Evolutionary conservation across 2,113 vertebrate species (phyloP), one percentile per base, ranked within the genome.

Genomic region (Peromyscus californicus): DNA sequence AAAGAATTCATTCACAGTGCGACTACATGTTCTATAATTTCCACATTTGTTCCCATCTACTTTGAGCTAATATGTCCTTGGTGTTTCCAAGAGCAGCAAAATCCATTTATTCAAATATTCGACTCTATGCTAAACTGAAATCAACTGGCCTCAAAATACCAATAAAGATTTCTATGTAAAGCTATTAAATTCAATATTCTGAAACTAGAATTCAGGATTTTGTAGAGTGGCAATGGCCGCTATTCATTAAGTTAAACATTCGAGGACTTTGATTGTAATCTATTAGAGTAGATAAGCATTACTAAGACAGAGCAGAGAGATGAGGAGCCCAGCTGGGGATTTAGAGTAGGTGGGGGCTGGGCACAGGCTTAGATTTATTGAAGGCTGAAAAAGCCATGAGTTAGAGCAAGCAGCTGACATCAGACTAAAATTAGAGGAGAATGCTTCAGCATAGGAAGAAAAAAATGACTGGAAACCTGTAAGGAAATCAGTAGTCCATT

Each of bases 161-260:
- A 94, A 80, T 82, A 88, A 96, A 80, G 57, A 79, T 90, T 84
- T 95, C 88, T 75, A 57, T 83, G 45, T 92, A 87, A 96, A 65
- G 51, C 87, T 94, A 89, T 79, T 89, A 87, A 80, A 86, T 76
- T 82, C 59, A 92, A 69, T 54, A 90, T 69, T 95, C 86, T 85
- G 75, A 95, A 96, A 85, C 91, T 89, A 96, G 63, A 95, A 96
- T 42, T 97, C 3, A 48, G 63, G n/a, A 82, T 84, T 94, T 88
- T 63, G 26, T 75, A 45, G 94, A 74, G 54, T 75, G 65, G 39
- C 65, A 79, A 13, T 39, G 12, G 82, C 86, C 36, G 83, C 87
- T 57, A 63, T 33, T 85, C 29, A 83, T 75, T 87, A 70, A 17
- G 69, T 69, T 39, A 89, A 96, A 89, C 88, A 79, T 91, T 67